These are phyloP conservation scores for Dunckerocampus dactyliophorus DNA, from an alignment of 2,113 vertebrate genomes.

Conservation along the genomic window DNA sequence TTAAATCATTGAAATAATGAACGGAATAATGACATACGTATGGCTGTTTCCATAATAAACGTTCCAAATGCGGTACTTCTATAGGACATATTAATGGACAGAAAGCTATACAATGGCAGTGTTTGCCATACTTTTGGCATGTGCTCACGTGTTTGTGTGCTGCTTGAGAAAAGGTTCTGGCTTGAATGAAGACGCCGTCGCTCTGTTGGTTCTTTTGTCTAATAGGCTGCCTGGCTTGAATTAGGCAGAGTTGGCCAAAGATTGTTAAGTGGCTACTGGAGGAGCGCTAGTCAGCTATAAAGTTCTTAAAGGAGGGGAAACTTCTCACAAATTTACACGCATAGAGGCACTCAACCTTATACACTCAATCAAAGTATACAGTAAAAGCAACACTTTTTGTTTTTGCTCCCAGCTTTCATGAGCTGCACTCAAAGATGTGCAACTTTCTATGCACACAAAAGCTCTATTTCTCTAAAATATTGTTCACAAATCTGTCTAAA, in stretches of 20 bases:
- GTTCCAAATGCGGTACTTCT: not conserved
- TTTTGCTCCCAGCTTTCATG: too few species aligned
- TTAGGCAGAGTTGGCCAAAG: slow-evolving; percentile 76
- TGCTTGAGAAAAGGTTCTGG: slow-evolving; percentile 7
- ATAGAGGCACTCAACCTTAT: slow-evolving; percentile 18
- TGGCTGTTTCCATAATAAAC: not conserved
- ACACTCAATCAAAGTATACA: not conserved
- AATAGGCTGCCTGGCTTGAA: slow-evolving; percentile 73
- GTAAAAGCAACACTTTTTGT: too few species aligned
- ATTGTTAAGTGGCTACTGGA: slow-evolving; percentile 75
- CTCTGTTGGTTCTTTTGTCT: slow-evolving; percentile 26
- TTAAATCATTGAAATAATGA: slow-evolving; percentile 1
- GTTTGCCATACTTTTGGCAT: slow-evolving; percentile 9
- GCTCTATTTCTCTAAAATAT: too few species aligned
- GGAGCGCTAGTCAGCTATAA: slow-evolving; percentile 74
- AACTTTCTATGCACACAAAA: too few species aligned
- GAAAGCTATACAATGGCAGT: not conserved
- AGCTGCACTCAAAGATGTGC: too few species aligned
- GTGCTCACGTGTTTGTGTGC: slow-evolving; percentile 6
- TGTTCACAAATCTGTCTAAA: too few species aligned
- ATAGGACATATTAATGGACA: not conserved
- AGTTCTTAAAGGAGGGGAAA: slow-evolving; percentile 76
- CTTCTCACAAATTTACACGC: slow-evolving; percentile 73
- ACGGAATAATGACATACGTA: not conserved
- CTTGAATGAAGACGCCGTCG: slow-evolving; percentile 22